phyloP scores from a whole-genome alignment of 2,797 vertebrate genomes.

The Syngnathus rostellatus region DNA sequence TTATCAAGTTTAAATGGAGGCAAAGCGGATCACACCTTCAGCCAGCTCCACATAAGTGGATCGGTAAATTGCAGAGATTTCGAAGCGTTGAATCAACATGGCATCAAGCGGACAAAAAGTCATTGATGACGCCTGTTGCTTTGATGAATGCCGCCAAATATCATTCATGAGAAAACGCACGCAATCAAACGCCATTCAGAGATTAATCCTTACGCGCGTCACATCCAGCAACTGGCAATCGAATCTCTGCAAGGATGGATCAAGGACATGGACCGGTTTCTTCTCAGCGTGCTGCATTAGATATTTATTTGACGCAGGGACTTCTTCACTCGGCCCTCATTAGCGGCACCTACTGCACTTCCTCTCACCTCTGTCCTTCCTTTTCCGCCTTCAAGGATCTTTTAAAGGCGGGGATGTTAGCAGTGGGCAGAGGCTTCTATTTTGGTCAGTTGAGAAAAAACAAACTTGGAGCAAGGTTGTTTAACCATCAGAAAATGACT shows the following conservation, averaged over 20 bases:
- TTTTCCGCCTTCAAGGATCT: neutral
- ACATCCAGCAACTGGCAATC: slow-evolving; percentile 30
- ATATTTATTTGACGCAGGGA: slow-evolving; percentile 16
- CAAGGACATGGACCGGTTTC: neutral
- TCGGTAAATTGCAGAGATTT: slow-evolving; percentile 16
- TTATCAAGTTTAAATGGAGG: neutral
- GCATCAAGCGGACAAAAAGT: slow-evolving; percentile 28
- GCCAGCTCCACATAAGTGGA: neutral
- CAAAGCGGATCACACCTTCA: neutral
- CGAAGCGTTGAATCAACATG: neutral
- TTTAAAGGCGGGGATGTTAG: neutral
- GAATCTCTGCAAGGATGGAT: too few relatives aligned
- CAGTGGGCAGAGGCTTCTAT: slow-evolving; percentile 4
- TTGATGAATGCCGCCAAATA: slow-evolving; percentile 49
- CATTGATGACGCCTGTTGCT: slow-evolving; percentile 6
- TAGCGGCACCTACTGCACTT: slow-evolving; percentile 14
- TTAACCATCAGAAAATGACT: too few relatives aligned
- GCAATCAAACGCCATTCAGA: slow-evolving; percentile 57
- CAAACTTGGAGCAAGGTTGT: too few relatives aligned
- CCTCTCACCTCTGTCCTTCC: slow-evolving; percentile 20
- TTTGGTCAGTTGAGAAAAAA: neutral
- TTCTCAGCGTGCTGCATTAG: neutral
- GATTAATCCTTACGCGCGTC: slow-evolving; percentile 30
- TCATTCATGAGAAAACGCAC: slow-evolving; percentile 35
- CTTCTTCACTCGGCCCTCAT: slow-evolving; percentile 8